phyloP scores from a whole-genome alignment of 1,140 invertebrate genomes.

The Drosophila punjabiensis region DNA sequence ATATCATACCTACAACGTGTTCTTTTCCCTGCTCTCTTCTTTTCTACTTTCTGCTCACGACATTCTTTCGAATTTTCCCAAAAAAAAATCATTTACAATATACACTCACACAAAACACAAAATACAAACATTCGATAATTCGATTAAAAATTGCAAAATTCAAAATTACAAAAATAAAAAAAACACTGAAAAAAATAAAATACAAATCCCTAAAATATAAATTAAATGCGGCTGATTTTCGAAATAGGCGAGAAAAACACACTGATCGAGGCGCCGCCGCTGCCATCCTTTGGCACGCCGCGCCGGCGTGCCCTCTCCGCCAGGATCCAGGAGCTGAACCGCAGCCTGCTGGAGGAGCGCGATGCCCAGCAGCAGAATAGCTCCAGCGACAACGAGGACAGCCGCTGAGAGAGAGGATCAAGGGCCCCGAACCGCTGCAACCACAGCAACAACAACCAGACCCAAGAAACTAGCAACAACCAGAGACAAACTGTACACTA shows the following conservation, averaged over 20 bases:
- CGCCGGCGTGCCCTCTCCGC: conserved; percentile 80
- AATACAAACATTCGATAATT: conserved; percentile 22
- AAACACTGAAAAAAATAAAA: conserved; percentile 16
- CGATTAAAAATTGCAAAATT: conserved; percentile 20
- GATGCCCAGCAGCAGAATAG: conserved; percentile 81
- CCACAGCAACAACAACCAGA: conserved; percentile 67
- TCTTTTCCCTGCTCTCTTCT: conserved; percentile 80
- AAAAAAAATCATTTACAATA: conserved; percentile 13
- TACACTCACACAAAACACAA: conserved; percentile 29
- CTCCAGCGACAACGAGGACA: conserved; percentile 84
- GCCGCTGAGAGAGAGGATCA: conserved; percentile 53
- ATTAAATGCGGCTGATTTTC: conserved; percentile 42
- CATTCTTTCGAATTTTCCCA: conserved; percentile 46
- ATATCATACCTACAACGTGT: conserved; percentile 69
- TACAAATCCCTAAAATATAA: conserved; percentile 35
- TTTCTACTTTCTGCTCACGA: conserved; percentile 74
- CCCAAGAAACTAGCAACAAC: conserved; percentile 29
- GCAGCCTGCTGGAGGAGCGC: conserved; percentile 81
- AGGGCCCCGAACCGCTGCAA: conserved; percentile 37
- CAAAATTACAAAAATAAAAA: conserved; percentile 1
- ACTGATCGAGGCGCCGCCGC: conserved; percentile 79
- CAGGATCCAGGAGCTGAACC: conserved; percentile 82
- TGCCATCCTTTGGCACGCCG: conserved; percentile 81
- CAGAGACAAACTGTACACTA: conserved; percentile 48
- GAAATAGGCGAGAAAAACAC: conserved; percentile 82